These are phyloP conservation scores for Oenanthe melanoleuca DNA, from an alignment of 2,113 vertebrate species.

Conservation along the genomic window DNA sequence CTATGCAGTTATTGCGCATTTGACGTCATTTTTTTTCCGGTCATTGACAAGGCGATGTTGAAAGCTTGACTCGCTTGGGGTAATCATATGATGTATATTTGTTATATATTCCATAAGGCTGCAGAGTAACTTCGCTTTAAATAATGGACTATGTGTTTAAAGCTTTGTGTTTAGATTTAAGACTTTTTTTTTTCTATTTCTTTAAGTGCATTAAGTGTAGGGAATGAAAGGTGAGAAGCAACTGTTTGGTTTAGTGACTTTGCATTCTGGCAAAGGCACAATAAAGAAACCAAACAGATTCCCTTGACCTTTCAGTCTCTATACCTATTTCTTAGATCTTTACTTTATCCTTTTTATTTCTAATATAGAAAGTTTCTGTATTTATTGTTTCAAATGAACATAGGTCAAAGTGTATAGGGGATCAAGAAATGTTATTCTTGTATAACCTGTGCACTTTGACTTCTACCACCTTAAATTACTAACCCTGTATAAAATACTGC, in stretches of 20 bases:
- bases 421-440: constrained; percentile 88
- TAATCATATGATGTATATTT: constrained; percentile 75
- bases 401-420: constrained; percentile 92
- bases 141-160: constrained; percentile 83
- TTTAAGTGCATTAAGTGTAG: constrained; percentile 81
- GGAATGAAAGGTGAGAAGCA: constrained; percentile 90
- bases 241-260: constrained; percentile 92
- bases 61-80: constrained; percentile 74
- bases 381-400: constrained; percentile 76
- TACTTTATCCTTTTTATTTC: constrained; percentile 80
- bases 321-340: constrained; percentile 79
- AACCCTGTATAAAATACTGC: constrained; percentile 94
- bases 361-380: constrained; percentile 82
- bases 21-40: constrained; percentile 71
- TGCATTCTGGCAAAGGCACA: constrained; percentile 84
- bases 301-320: constrained; percentile 92
- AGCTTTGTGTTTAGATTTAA: constrained; percentile 91
- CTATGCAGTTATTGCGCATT: constrained; percentile 74
- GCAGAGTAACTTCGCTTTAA: constrained; percentile 94
- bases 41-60: constrained; percentile 68
- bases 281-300: constrained; percentile 87
- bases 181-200: constrained; percentile 79
- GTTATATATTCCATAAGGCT: constrained; percentile 98
- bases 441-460: constrained; percentile 95
- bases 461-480: constrained; percentile 84